Evolutionary conservation across 2,888 invertebrate genomes (phyloP).

Genomic region (Hypomecis atomaria): DNA sequence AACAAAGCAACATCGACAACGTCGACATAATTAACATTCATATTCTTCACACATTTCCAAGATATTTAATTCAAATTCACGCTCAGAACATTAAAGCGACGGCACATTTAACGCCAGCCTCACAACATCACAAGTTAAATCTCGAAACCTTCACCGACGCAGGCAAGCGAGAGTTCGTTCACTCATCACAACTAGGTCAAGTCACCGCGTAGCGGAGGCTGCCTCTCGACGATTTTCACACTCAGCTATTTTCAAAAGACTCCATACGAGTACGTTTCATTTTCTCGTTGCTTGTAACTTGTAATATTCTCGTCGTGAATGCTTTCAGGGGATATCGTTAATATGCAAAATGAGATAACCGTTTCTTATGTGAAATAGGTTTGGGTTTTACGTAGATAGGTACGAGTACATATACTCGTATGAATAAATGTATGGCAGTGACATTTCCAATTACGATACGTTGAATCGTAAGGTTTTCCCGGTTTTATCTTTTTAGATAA

Average conservation of each 20-base stretch:
- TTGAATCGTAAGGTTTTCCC: not conserved
- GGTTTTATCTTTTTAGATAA: slow-evolving; percentile 1
- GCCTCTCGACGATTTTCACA: slow-evolving; percentile 32
- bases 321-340: slow-evolving; percentile 4
- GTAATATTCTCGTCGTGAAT: slow-evolving; percentile 16
- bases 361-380: no score
- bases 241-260: slow-evolving; percentile 35
- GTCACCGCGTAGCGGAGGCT: slow-evolving; percentile 29
- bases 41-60: no score
- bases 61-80: no score
- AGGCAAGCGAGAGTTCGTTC: slow-evolving; percentile 26
- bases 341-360: not conserved
- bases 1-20: no score
- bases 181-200: slow-evolving; percentile 39
- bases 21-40: no score
- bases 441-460: slow-evolving; percentile 9
- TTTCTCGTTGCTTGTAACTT: slow-evolving; percentile 10
- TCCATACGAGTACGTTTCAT: slow-evolving; percentile 17
- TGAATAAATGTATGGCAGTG: slow-evolving; percentile 5
- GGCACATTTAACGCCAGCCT: not conserved
- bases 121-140: slow-evolving; percentile 7
- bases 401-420: no score
- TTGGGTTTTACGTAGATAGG: no score
- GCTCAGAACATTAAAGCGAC: not conserved
- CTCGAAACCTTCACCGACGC: slow-evolving; percentile 9